Base-by-base conservation (phyloP, 2,113 vertebrate species). In the Etheostoma spectabile region DNA sequence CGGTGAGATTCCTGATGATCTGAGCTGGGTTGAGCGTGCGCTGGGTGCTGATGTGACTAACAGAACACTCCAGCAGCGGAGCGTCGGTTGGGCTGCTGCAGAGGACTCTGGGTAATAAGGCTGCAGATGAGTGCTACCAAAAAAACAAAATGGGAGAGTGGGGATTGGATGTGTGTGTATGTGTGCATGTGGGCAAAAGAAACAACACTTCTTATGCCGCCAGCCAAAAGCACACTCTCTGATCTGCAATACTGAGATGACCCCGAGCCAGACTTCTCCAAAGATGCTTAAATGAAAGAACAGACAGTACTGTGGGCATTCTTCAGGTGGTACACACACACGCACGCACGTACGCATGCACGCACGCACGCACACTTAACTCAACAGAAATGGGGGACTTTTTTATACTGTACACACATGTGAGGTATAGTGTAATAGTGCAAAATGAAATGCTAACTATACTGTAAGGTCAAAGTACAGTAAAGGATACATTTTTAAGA, bases 1-100 rank as follows among this genome's bases (percentile, higher is more conserved):
- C 45, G 86, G 82, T 92, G 88, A 93, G 92, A 92, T 92, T 95
- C 89, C 91, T 92, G 92, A 94, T 94, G 92, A 95, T 94, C 91
- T 89, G 90, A 89, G 90, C 80, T 80, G 85, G 71, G 84, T 48
- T 82, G 90, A 88, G 88, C 91, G 90, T 93, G 90, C 57, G 48
- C 82, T 81, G 92, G 85, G 85, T 95, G 86, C 91, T 92, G 91
- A 95, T 95, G 91, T 90, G 91, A 87, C 87, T 82, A 82, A 88
- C 79, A 82, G 88, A 93, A 86, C 79, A 86, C 76, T 89, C 76
- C 62, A 82, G 89, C 88, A 89, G 77, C 48, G 18, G 63, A 91
- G 85, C 42, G 56, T 77, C 16, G 48, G 84, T 86, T 8, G 69
- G 88, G 83, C 89, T 90, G 82, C 85, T 56, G 84, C 88, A 87